Conservation (phyloP, 2,888 invertebrate species). For the Mythimna loreyi region DNA sequence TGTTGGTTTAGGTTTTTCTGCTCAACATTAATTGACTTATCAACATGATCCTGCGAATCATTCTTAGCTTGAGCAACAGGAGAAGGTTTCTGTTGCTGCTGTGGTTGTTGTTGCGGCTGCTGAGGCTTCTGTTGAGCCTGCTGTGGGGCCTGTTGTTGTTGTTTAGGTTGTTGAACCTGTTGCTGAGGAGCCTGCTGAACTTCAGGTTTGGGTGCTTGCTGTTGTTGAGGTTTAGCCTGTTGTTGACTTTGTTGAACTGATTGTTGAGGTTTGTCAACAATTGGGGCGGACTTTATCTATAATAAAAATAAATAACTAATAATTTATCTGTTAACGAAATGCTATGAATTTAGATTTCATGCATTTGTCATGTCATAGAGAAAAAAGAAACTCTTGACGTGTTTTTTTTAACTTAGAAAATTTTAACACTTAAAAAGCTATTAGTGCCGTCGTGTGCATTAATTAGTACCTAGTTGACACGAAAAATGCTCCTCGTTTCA, state of each 20-base stretch:
- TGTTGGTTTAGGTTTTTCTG: slow-evolving; percentile 72
- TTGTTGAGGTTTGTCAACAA: slow-evolving; percentile 61
- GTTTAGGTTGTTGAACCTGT: slow-evolving; percentile 59
- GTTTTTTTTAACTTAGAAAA: too few relatives aligned
- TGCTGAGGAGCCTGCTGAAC: slow-evolving; percentile 60
- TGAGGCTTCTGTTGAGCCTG: slow-evolving; percentile 62
- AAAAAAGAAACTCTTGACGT: too few relatives aligned
- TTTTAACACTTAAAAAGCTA: too few relatives aligned
- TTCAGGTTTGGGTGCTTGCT: slow-evolving; percentile 47
- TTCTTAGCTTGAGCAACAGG: slow-evolving; percentile 69
- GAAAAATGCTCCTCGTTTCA: too few relatives aligned
- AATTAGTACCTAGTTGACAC: too few relatives aligned
- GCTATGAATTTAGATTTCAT: background rate
- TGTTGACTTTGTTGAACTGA: slow-evolving; percentile 43
- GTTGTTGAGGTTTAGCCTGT: slow-evolving; percentile 54
- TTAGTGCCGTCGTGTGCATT: too few relatives aligned
- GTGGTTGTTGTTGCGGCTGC: slow-evolving; percentile 62
- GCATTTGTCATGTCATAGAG: too few relatives aligned
- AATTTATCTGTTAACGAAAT: slow-evolving; percentile 7
- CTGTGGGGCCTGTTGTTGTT: slow-evolving; percentile 55
- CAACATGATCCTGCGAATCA: slow-evolving; percentile 78
- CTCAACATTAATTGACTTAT: slow-evolving; percentile 75
- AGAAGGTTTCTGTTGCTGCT: slow-evolving; percentile 65
- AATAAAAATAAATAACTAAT: background rate
- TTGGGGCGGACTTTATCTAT: slow-evolving; percentile 58